Conservation (phyloP, 2,113 vertebrate species). For the Zootoca vivipara region DNA sequence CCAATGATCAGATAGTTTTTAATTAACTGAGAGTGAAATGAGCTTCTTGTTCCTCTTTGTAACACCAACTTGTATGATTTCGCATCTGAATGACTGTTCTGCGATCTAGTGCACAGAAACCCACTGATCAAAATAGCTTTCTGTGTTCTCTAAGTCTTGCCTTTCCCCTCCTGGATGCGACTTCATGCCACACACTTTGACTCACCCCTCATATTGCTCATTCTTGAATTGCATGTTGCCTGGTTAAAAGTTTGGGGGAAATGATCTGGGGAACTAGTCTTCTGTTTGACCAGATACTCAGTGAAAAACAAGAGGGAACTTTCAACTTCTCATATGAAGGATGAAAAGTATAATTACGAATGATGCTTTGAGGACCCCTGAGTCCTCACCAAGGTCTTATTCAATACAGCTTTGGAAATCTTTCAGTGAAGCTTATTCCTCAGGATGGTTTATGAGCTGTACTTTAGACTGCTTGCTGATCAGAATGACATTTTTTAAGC, state of each 20-base stretch:
- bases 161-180: background rate
- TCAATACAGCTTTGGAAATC: constrained; percentile 30
- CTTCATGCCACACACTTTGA: background rate
- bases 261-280: constrained; percentile 10
- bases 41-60: background rate
- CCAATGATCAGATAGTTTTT: background rate
- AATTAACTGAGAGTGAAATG: background rate
- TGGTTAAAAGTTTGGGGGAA: background rate
- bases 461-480: constrained; percentile 46
- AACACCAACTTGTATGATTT: background rate
- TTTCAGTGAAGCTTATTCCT: constrained; percentile 37
- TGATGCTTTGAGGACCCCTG: constrained; percentile 22
- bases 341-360: constrained; percentile 44
- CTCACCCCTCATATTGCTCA: background rate
- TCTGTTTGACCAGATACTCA: constrained; percentile 12
- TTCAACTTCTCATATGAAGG: constrained; percentile 24
- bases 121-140: background rate
- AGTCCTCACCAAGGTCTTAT: constrained; percentile 31
- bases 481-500: constrained; percentile 64
- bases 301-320: constrained; percentile 9
- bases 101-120: background rate
- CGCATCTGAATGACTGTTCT: background rate
- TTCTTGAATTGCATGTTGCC: background rate
- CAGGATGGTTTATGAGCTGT: constrained; percentile 56
- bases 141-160: background rate